Percentiles rank a stretch among this genome's conserved stretches.
These are phyloP conservation scores for Phylloscopus trochilus DNA, from an alignment of 2,113 vertebrate species.

Conservation along the genomic window DNA sequence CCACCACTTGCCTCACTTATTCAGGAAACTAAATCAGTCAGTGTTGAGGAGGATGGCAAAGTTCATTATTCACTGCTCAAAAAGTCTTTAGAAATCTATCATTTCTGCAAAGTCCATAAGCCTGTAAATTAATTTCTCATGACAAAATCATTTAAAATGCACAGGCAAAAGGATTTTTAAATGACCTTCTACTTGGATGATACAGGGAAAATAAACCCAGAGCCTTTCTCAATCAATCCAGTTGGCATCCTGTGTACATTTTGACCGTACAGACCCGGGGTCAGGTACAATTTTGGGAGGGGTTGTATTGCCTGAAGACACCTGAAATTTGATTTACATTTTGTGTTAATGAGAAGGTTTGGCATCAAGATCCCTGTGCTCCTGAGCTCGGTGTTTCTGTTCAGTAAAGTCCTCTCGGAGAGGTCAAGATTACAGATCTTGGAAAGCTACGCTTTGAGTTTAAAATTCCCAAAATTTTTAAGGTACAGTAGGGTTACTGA, in stretches of 20 bases:
- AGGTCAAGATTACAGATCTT: neutral
- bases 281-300: accelerated
- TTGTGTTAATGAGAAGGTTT: neutral
- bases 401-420: neutral
- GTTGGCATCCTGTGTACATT: neutral
- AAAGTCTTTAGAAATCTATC: slow-evolving; percentile 27
- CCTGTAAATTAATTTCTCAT: slow-evolving; percentile 54
- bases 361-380: neutral
- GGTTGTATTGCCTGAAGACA: neutral
- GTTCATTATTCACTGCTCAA: slow-evolving; percentile 40
- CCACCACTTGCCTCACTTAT: neutral
- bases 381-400: neutral
- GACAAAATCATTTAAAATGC: slow-evolving; percentile 51
- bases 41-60: slow-evolving; percentile 11
- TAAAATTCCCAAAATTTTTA: neutral
- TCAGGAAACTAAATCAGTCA: slow-evolving; percentile 21
- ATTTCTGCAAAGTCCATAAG: slow-evolving; percentile 22
- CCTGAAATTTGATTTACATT: accelerated
- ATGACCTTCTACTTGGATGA: slow-evolving; percentile 8
- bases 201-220: neutral
- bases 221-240: neutral
- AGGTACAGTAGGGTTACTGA: neutral
- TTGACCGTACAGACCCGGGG: accelerated
- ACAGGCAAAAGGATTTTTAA: slow-evolving; percentile 33
- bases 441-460: neutral